phyloP scores from a whole-genome alignment of 2,113 vertebrate genomes.

The Crotalus helleri region DNA sequence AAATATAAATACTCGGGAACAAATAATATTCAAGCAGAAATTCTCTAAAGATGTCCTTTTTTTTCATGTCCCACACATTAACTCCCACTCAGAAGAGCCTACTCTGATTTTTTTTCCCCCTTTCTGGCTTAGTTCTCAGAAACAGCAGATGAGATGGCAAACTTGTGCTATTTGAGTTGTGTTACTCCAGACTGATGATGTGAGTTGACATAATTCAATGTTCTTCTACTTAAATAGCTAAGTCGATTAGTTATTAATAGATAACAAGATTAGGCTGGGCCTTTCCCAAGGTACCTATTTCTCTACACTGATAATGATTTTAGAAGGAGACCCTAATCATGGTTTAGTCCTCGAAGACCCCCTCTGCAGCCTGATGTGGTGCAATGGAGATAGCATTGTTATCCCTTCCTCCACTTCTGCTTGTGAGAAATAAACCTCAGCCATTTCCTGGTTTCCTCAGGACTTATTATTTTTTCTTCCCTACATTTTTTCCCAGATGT shows the following conservation, averaged over 20 bases:
- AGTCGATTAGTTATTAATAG: neutral
- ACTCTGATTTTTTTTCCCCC: neutral
- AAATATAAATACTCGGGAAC: neutral
- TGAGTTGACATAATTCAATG: neutral
- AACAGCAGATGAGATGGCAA: neutral
- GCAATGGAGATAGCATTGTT: neutral
- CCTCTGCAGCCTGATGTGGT: neutral
- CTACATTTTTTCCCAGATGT: neutral
- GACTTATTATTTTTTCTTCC: neutral
- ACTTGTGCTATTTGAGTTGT: neutral
- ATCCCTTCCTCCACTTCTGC: neutral
- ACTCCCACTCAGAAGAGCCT: neutral
- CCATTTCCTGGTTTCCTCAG: neutral
- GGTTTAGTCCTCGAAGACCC: neutral
- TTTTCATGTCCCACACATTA: neutral
- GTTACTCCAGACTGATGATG: neutral
- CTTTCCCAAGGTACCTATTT: neutral
- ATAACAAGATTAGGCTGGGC: neutral
- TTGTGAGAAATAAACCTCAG: neutral
- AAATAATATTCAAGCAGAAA: neutral
- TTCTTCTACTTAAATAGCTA: neutral
- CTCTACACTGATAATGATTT: neutral
- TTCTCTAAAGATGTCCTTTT: neutral
- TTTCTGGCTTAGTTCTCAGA: neutral
- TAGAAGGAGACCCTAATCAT: neutral